A percentile compares a stretch with the other conserved stretches of the same genome.
phyloP scores from a whole-genome alignment of 2,888 invertebrate genomes.

The Seira sanloemensis region DNA sequence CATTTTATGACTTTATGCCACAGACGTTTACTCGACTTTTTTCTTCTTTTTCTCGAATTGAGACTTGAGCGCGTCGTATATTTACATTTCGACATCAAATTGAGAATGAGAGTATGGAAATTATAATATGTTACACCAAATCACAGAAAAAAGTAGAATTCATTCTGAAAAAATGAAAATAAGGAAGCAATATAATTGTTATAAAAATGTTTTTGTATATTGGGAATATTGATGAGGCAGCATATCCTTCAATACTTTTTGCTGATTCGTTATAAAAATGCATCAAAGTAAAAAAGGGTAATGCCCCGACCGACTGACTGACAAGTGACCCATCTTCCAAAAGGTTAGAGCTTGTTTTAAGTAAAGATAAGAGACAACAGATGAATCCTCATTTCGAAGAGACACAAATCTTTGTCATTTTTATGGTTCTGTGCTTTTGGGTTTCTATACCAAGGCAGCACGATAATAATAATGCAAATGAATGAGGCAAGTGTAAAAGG shows the following conservation, averaged over 20 bases:
- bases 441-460: neutral
- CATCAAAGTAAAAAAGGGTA: conserved; percentile 62
- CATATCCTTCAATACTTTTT: too few relatives aligned
- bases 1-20: conserved; percentile 30
- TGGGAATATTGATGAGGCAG: too few relatives aligned
- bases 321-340: conserved; percentile 61
- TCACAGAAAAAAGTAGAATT: conserved; percentile 46
- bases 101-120: neutral
- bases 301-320: conserved; percentile 66
- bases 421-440: conserved; percentile 8
- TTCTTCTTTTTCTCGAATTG: neutral
- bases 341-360: conserved; percentile 47
- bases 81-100: neutral
- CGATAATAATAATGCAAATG: conserved; percentile 25
- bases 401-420: conserved; percentile 28
- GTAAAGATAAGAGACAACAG: conserved; percentile 55
- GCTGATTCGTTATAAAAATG: conserved; percentile 53
- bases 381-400: too few relatives aligned
- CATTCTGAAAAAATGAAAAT: conserved; percentile 39
- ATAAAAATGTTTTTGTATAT: conserved; percentile 35
- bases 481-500: too few relatives aligned
- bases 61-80: neutral
- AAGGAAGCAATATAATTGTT: conserved; percentile 55
- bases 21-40: conserved; percentile 32
- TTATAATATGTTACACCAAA: too few relatives aligned